Percentiles rank a stretch among this genome's conserved stretches.
Evolutionary conservation across 2,113 vertebrate genomes (phyloP).

Genomic region (Amia ocellicauda): DNA sequence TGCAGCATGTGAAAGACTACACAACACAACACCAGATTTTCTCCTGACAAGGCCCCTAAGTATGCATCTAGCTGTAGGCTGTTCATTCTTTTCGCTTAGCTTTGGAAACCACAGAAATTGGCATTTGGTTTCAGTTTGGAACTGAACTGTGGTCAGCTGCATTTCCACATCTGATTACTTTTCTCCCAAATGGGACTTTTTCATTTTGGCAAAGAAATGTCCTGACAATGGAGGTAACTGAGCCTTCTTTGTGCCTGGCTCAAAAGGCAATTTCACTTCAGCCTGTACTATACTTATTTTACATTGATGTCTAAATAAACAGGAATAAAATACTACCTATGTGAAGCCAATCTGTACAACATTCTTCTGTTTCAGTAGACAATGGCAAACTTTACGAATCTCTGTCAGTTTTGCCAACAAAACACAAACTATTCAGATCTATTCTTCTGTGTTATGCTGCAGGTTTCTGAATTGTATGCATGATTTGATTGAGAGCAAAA

Average conservation of each 20-base stretch:
- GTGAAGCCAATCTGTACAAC: too few relatives aligned
- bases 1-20: background rate
- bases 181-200: constrained; percentile 20
- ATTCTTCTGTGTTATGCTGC: too few relatives aligned
- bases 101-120: constrained; percentile 10
- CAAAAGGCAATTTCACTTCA: background rate
- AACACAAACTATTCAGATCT: too few relatives aligned
- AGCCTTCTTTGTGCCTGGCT: background rate
- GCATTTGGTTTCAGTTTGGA: constrained; percentile 16
- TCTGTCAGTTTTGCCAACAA: too few relatives aligned
- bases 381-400: too few relatives aligned
- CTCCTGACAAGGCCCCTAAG: background rate
- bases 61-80: background rate
- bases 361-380: too few relatives aligned
- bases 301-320: background rate
- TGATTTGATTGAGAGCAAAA: too few relatives aligned
- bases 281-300: background rate
- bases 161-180: constrained; percentile 26
- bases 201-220: background rate
- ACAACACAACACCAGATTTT: background rate
- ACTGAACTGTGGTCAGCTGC: constrained; percentile 16
- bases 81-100: background rate
- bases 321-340: background rate
- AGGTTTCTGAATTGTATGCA: too few relatives aligned
- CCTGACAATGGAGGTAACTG: background rate